Evolutionary conservation across 2,113 vertebrate genomes (phyloP), one percentile per base, ranked within the genome.

Genomic region (Scopus umbretta): DNA sequence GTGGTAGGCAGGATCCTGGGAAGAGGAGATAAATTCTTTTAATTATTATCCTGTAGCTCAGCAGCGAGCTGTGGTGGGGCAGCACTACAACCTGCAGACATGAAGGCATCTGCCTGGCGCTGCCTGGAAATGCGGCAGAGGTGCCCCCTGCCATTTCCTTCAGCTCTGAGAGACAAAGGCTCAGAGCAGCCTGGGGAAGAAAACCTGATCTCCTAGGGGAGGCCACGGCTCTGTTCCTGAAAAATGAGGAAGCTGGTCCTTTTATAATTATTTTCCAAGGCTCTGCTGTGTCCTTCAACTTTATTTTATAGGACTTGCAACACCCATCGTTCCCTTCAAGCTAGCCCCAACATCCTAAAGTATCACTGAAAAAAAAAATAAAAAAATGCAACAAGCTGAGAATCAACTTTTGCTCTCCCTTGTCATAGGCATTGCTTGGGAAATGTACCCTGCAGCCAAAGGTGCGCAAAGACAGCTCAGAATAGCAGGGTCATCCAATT

Each of bases 11-110:
- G 82, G 84, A 94, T 82, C 59, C 68, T 71, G 61, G 78, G 86
- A 94, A 78, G 81, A 75, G 59, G 84, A 95, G 86, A 95, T 88
- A 94, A 96, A 96, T 94, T 66, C 80, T 56, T 94, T 92, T 96
- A 88, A 96, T 95, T 90, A 68, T 63, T 50, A 32, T 82, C 94
- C 92, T 65, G 88, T 66, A 61, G 73, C 84, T 96, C 71, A 6
- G 75, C 90, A 88, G 83, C 0, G 2, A 71, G 84, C 50, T 53
- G 87, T 16, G 67, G 45, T 45, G 73, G 87, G 90, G 89, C 88
- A 93, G 55, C n/a, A 3, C 27, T 8, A 27, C 13, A 27, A 71
- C 76, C 91, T 71, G 82, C 96, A 93, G 92, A 70, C 83, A 75
- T 23, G 73, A 75, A 96, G 87, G 78, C 58, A 58, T 49, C 75